These are phyloP conservation scores for Calameuta pallipes DNA, from an alignment of 2,888 invertebrate species.

Conservation along the genomic window DNA sequence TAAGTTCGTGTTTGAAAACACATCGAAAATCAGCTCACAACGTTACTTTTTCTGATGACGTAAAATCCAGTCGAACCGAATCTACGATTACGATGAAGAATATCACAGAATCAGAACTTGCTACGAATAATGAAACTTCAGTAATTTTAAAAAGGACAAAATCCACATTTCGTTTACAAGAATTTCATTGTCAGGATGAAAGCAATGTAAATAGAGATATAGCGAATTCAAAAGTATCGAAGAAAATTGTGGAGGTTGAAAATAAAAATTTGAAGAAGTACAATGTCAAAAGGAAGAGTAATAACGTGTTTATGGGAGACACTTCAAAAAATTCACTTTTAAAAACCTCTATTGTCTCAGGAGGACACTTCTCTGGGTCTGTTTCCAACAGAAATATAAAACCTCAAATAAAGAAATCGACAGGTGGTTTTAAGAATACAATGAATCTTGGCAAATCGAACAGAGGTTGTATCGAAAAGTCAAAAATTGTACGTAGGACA, in stretches of 20 bases:
- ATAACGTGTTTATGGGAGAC: background rate
- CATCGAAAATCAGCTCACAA: constrained; percentile 21
- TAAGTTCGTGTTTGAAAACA: background rate
- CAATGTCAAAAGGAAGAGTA: background rate
- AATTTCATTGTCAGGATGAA: background rate
- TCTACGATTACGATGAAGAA: background rate
- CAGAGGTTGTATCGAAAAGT: background rate
- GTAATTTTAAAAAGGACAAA: background rate
- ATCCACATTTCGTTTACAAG: background rate
- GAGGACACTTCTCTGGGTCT: background rate
- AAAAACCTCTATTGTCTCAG: background rate
- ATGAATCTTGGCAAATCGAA: background rate
- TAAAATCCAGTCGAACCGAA: background rate
- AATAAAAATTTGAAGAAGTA: background rate
- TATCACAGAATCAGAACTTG: background rate
- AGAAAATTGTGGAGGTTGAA: background rate
- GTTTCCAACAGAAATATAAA: background rate
- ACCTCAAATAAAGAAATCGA: background rate
- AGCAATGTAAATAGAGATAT: background rate
- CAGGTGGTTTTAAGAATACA: background rate
- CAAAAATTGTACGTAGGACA: background rate
- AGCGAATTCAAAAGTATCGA: background rate
- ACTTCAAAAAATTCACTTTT: background rate
- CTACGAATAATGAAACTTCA: background rate
- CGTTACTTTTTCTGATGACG: constrained; percentile 27